These are phyloP conservation scores for Myxocyprinus asiaticus DNA, from an alignment of 2,113 vertebrate species.

Conservation along the genomic window DNA sequence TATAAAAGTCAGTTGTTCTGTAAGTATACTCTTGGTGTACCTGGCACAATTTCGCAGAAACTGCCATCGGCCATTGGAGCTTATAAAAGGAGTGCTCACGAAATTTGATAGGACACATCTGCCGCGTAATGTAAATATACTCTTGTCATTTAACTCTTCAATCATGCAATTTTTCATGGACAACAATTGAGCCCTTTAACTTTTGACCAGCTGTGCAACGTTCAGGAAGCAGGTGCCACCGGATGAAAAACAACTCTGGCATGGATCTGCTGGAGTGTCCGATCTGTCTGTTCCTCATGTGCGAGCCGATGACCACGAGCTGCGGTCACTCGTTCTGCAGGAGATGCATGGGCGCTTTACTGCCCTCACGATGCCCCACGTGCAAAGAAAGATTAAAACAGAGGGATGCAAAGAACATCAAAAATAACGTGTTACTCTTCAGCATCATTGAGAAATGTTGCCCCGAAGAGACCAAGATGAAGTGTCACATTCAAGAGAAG, in stretches of 20 bases:
- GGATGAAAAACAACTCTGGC: conserved; percentile 28
- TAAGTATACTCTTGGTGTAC: not conserved
- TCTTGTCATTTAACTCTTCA: conserved; percentile 16
- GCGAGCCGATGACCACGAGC: conserved; percentile 80
- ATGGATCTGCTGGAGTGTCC: conserved; percentile 83
- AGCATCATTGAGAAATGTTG: conserved; percentile 79
- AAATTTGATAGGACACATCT: conserved; percentile 5
- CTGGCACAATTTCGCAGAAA: not conserved
- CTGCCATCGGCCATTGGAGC: not conserved
- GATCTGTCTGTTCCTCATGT: conserved; percentile 76
- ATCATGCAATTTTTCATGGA: not conserved
- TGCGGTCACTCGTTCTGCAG: conserved; percentile 88
- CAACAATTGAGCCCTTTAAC: not conserved
- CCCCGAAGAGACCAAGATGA: conserved; percentile 64
- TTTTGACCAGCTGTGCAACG: conserved; percentile 12
- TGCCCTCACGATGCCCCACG: conserved; percentile 72
- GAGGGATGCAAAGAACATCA: conserved; percentile 59
- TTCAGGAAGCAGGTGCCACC: not conserved
- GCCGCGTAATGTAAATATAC: not conserved
- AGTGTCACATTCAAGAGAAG: conserved; percentile 65
- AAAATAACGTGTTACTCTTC: conserved; percentile 79
- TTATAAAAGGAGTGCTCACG: not conserved
- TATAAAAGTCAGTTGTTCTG: not conserved
- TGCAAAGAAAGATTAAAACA: conserved; percentile 74
- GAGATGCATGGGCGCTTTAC: conserved; percentile 70